Evolutionary conservation across 2,113 vertebrate genomes (phyloP), one percentile per base, ranked within the genome.

Genomic region (Aspiorhynchus laticeps): DNA sequence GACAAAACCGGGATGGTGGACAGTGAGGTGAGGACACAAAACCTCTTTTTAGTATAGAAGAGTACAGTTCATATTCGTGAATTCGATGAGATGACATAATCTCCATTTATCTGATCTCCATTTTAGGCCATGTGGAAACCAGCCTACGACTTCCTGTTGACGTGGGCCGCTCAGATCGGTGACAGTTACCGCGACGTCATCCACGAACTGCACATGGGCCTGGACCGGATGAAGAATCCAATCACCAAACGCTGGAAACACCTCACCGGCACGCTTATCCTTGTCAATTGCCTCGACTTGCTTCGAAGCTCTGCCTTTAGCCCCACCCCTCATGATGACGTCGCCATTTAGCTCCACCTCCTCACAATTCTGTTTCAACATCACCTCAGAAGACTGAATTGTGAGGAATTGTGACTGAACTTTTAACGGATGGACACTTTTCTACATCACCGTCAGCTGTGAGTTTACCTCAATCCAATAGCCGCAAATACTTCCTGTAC

Each of bases 211-310:
- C 98, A 99, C 92, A 92, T 93, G 0, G 98, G 97, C 41, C 93
- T 99, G 86, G 98, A 99, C 93, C 97, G 94, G 90, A 99, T 99
- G 98, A 98, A 97, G 89, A 98, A 92, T 90, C 98, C 98, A 89
- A 97, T 99, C 93, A 99, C 98, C 87, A 98, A 97, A 67, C 97
- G 97, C 88, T 99, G 98, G 98, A 99, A 97, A 82, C 98, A 99
- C 92, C 96, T 99, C 90, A 99, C 97, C 0, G 98, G 98, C 80
- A 96, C 98, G 0, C 94, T 99, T 26, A 97, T 99, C 92, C 96
- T 99, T 0, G 97, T 99, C 89, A 97, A 99, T 93, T 96, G 97
- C 33, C 91, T 99, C 92, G 98, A 99, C 87, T 88, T 95, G 67
- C 95, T 99, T 82, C 91, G 98, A 28, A 96, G 97, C 21, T 96